phyloP scores from a whole-genome alignment of 2,113 vertebrate genomes.

The Aleadryas rufinucha region DNA sequence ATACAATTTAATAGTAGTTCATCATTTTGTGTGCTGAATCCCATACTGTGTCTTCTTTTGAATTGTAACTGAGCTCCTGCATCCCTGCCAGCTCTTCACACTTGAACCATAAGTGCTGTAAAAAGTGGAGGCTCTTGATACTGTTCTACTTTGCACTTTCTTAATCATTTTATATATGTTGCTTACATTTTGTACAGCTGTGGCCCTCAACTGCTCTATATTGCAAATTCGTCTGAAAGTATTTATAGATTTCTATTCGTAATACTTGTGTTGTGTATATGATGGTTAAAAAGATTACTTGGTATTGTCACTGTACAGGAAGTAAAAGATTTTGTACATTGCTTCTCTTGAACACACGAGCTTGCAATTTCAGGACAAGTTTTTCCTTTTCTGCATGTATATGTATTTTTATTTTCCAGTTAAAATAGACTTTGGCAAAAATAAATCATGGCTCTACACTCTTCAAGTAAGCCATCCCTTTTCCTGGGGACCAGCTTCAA shows the following conservation, averaged over 20 bases:
- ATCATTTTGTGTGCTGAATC: conserved; percentile 35
- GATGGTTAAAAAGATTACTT: conserved; percentile 64
- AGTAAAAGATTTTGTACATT: conserved; percentile 66
- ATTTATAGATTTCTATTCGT: conserved; percentile 74
- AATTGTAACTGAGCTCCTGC: conserved; percentile 32
- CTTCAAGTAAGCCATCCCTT: neutral
- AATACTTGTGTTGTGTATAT: conserved; percentile 77
- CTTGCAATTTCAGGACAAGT: conserved; percentile 29
- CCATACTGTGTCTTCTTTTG: conserved; percentile 48
- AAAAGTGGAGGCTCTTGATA: conserved; percentile 67
- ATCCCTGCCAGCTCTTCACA: conserved; percentile 48
- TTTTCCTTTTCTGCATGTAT: conserved; percentile 26
- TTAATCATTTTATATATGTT: conserved; percentile 67
- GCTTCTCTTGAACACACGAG: neutral
- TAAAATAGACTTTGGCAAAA: conserved; percentile 35
- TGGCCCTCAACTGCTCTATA: conserved; percentile 67
- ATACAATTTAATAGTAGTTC: conserved; percentile 24
- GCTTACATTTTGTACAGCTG: conserved; percentile 76
- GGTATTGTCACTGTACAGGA: conserved; percentile 66
- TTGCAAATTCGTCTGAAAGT: conserved; percentile 64
- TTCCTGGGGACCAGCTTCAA: neutral
- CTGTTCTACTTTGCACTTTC: conserved; percentile 80
- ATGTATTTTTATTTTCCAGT: conserved; percentile 29
- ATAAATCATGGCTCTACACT: neutral
- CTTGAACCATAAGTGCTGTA: conserved; percentile 71